Base-by-base conservation (phyloP, 1,140 invertebrate genomes). In the Hylyphantes graminicola region DNA sequence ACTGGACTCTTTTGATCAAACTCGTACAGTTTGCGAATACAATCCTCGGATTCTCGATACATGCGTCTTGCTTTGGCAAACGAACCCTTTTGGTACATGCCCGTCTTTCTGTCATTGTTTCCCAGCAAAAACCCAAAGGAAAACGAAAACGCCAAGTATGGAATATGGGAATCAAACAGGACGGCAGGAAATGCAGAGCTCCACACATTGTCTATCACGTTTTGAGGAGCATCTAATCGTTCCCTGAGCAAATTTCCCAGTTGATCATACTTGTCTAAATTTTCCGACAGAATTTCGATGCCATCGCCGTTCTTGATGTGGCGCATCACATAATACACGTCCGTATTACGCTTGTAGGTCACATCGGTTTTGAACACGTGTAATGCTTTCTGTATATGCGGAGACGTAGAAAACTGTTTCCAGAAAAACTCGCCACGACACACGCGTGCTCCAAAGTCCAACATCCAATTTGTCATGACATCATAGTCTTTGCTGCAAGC, bases 271-370 rank as follows among this genome's bases (percentile, higher is more conserved):
- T 73, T 73, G 0, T 7, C 0, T 9, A 73, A 57, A 12, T 21
- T 21, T 57, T 17, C 21, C 3, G 70, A 73, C 35, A 73, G 35
- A 9, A 11, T 15, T 5, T 73, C 70, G 3, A 57, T 57, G 4
- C n/a, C 51, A 7, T 57, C 17, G 0, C 70, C 70, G 0, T 57
- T 17, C 21, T 57, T 35, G 21, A 73, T 55, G 0, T 35, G 15
- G 8, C 70, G 50, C n/a, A 55, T 17, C 9, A 73, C 70, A 73
- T 73, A 73, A 13, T 73, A 57, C 8, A 73, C 19, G 7, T 73
- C 70, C 1, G 70, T 73, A 12, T 73, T 55, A 15, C 13, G 15
- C 21, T 35, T 17, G 21, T 54, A 57, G 0, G 70, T n/a, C 19
- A 73, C n/a, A 2, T 55, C 54, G 4, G 53, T 21, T 13, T 73